Base-by-base conservation (phyloP, 2,888 invertebrate genomes). In the Lysandra coridon region DNA sequence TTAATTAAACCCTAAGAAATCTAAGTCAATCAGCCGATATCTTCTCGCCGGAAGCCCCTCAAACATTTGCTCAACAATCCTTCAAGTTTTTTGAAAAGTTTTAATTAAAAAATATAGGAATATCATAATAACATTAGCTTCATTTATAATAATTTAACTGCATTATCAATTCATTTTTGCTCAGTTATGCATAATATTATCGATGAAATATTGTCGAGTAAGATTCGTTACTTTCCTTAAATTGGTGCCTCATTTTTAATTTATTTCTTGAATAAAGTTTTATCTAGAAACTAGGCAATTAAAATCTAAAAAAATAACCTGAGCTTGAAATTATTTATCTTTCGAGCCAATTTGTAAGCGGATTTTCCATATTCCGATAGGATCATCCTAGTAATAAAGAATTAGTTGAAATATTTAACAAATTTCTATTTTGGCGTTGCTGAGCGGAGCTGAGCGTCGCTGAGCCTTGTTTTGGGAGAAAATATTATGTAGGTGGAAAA, bases 11-110 rank as follows among this genome's bases (percentile, higher is more conserved):
- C 75, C 49, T 37, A 37, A 69, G 69, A 69, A 69, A 69, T 69
- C 69, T 14, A 69, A 69, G 69, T 33, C 33, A 33, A 69, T 69
- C 69, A 69, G 69, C 3, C 69, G 69, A 69, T 69, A 37, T 69
- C 57, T 57, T 57, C 57, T 17, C 57, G 12, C 53, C 12, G 76
- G 76, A 57, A 57, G 76, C 57, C 76, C 14, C 17, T 17, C 33
- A 57, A 57, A 76, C 53, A 57, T 76, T 76, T 76, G 76, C 53
- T 75, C 14, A 53, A 33, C 33, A 57, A 76, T 76, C 14, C 23
- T 17, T 30, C 2, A 57, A 76, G 53, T 57, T 53, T 3, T 33
- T 33, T 1, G 14, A 57, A 14, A 57, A 57, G 33, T 76, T 57
- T 76, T 33, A 76, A 76, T 57, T 37, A 57, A 76, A 75, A 53